Evolutionary conservation across 2,113 vertebrate species (phyloP).

Genomic region (Bettongia penicillata): DNA sequence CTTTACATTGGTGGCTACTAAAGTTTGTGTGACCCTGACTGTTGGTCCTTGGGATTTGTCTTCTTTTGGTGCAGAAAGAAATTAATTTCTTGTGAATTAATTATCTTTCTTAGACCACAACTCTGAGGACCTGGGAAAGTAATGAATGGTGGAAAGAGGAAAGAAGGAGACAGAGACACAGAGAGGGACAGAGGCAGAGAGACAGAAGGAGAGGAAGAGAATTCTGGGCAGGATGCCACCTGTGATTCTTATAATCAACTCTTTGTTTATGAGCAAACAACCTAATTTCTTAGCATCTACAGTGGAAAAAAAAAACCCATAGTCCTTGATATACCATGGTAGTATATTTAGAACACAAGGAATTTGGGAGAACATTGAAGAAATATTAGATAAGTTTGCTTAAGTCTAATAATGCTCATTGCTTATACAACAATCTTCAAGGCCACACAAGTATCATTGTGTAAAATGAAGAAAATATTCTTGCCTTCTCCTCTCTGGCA

Average conservation of each 20-base stretch:
- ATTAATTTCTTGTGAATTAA: background rate
- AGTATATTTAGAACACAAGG: background rate
- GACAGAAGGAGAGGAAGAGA: background rate
- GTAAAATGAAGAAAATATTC: background rate
- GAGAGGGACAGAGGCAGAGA: too few relatives aligned
- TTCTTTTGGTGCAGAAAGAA: background rate
- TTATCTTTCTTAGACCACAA: background rate
- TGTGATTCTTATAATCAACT: background rate
- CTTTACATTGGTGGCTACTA: background rate
- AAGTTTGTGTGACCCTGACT: background rate
- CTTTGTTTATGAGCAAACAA: too few relatives aligned
- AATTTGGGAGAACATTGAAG: background rate
- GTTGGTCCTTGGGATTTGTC: background rate
- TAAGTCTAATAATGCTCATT: background rate
- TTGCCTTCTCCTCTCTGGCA: background rate
- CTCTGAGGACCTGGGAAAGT: background rate
- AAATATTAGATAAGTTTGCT: background rate
- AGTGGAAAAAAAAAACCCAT: background rate
- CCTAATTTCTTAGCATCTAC: too few relatives aligned
- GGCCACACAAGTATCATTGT: background rate
- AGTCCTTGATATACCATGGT: background rate
- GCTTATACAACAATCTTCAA: background rate
- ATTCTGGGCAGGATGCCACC: background rate
- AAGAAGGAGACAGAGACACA: background rate
- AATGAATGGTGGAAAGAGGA: background rate